phyloP scores from a whole-genome alignment of 2,113 vertebrate genomes.

The Macrotus californicus region DNA sequence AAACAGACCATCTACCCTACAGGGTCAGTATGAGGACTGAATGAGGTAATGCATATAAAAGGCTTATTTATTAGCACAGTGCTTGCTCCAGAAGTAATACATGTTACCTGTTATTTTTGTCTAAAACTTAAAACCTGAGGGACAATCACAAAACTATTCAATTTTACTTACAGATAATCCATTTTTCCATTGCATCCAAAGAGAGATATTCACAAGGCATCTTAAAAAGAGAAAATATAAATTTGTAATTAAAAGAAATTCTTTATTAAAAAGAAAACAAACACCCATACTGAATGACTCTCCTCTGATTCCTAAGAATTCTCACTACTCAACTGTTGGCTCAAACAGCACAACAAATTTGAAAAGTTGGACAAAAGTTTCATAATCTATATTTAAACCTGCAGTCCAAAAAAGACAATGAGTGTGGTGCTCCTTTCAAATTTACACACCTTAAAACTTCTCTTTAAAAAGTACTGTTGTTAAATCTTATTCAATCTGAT shows the following conservation, averaged over 20 bases:
- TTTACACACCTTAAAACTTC: neutral
- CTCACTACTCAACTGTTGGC: neutral
- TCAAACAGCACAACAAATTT: conserved; percentile 21
- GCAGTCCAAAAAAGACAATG: neutral
- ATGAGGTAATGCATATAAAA: neutral
- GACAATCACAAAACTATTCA: neutral
- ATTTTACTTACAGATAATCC: conserved; percentile 97
- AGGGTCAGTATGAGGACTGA: neutral
- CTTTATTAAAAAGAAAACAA: neutral
- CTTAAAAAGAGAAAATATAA: conserved; percentile 75
- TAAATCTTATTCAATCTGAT: conserved; percentile 12
- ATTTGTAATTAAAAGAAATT: conserved; percentile 48
- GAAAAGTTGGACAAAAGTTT: neutral
- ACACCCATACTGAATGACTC: neutral
- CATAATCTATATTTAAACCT: neutral
- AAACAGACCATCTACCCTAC: neutral
- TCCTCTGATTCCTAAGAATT: neutral
- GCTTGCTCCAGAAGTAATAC: neutral
- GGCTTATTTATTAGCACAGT: neutral
- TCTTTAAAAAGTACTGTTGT: neutral
- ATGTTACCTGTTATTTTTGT: neutral
- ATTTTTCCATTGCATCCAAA: conserved; percentile 98
- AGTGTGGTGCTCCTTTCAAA: neutral
- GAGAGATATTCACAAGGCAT: conserved; percentile 99
- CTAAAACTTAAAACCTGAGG: conserved; percentile 16